Conservation (phyloP, 37 sponge, comb jelly and placozoan species). For the Hormiphora californensis region DNA sequence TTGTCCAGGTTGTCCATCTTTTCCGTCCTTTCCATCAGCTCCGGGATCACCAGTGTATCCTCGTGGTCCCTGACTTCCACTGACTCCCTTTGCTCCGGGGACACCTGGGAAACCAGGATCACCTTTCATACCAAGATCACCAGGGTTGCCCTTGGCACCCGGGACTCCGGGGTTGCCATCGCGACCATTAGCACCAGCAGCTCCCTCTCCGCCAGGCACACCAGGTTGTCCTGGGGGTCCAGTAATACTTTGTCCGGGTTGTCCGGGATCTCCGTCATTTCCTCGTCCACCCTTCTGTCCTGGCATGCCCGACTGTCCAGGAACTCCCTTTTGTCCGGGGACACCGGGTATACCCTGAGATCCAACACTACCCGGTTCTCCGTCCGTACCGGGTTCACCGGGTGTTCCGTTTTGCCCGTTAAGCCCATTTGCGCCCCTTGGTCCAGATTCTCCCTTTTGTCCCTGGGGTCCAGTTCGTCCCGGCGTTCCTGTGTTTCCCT, state of each 20-base stretch:
- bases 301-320: neutral
- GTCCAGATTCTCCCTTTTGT: neutral
- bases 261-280: neutral
- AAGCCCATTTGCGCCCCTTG: neutral
- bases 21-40: neutral
- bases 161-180: neutral
- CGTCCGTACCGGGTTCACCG: neutral
- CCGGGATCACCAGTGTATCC: neutral
- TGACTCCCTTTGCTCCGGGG: neutral
- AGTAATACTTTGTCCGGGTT: neutral
- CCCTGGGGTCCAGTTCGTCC: slow-evolving; percentile 28
- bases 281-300: slow-evolving; percentile 19
- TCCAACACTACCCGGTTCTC: neutral
- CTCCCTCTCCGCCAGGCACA: neutral
- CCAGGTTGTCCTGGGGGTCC: no score
- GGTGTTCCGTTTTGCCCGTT: neutral
- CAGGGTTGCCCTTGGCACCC: neutral
- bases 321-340: neutral
- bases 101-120: neutral
- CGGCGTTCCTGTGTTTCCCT: neutral
- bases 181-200: neutral
- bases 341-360: neutral
- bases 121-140: slow-evolving; percentile 4
- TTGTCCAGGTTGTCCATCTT: neutral
- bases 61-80: neutral